These are phyloP conservation scores for Scotopteryx bipunctaria DNA, from an alignment of 2,888 invertebrate genomes.

Conservation along the genomic window DNA sequence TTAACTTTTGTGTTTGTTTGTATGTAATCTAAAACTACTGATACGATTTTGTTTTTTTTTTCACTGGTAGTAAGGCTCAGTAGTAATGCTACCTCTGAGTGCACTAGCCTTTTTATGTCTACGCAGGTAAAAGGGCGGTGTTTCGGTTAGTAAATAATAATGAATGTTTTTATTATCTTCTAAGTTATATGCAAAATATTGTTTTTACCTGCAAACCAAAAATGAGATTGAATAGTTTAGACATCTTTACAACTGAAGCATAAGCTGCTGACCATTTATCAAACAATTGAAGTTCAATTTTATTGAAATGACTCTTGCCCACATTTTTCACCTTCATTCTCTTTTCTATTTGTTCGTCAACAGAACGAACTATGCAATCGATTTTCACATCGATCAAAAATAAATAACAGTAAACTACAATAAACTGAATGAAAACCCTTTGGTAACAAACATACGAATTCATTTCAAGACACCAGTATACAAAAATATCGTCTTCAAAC, in stretches of 20 bases:
- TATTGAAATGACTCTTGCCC: neutral
- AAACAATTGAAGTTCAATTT: neutral
- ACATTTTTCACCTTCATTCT: neutral
- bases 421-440: neutral
- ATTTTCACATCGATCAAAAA: conserved; percentile 9
- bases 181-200: neutral
- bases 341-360: neutral
- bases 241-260: conserved; percentile 39
- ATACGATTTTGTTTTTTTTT: no score
- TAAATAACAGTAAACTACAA: neutral
- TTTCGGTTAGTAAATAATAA: no score
- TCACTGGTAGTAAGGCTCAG: no score
- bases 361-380: conserved; percentile 10
- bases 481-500: neutral
- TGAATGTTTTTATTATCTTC: no score
- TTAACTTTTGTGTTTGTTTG: no score
- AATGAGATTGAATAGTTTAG: conserved; percentile 41
- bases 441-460: neutral
- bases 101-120: no score
- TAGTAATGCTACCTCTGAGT: no score
- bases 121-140: no score
- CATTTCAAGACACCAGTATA: neutral
- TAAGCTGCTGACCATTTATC: conserved; percentile 46
- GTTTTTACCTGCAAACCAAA: conserved; percentile 44
- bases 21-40: no score